Percentiles rank a stretch among this genome's conserved stretches.
Evolutionary conservation across 2,113 vertebrate genomes (phyloP).

Genomic region (Leptobrachium ailaonicum): DNA sequence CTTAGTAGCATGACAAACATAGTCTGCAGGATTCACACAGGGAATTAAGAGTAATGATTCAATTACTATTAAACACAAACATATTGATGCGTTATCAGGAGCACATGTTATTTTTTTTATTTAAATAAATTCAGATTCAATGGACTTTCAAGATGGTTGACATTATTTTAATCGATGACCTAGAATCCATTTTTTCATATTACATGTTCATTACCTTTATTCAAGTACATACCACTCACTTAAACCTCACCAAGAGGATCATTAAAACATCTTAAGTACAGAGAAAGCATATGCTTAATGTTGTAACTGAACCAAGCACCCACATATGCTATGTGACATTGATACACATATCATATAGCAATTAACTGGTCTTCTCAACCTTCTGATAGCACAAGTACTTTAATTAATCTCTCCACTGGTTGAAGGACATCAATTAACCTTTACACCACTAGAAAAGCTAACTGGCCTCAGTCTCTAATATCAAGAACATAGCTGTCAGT

Average conservation of each 20-base stretch:
- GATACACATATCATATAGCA: conserved; percentile 19
- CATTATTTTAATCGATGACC: too few species aligned
- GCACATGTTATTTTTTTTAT: too few species aligned
- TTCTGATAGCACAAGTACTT: conserved; percentile 19
- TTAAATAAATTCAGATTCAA: too few species aligned
- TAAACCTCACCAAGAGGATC: conserved; percentile 13
- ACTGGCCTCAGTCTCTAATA: neutral
- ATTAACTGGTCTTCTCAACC: conserved; percentile 23
- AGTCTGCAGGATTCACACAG: too few species aligned
- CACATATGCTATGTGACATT: conserved; percentile 1
- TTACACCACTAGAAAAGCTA: conserved; percentile 28
- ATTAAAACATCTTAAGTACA: neutral
- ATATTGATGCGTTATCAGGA: too few species aligned
- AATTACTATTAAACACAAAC: too few species aligned
- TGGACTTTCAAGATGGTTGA: too few species aligned
- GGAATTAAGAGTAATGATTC: too few species aligned
- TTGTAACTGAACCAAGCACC: neutral
- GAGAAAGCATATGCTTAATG: conserved; percentile 1
- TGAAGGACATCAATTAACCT: conserved; percentile 37
- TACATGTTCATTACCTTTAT: conserved; percentile 5
- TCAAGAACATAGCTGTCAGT: conserved; percentile 16
- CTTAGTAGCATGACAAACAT: too few species aligned
- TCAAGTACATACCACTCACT: conserved; percentile 2
- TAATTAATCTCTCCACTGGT: conserved; percentile 34
- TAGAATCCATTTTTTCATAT: too few species aligned